Conservation (phyloP, 2,797 vertebrate genomes). For the Acipenser transmontanus region DNA sequence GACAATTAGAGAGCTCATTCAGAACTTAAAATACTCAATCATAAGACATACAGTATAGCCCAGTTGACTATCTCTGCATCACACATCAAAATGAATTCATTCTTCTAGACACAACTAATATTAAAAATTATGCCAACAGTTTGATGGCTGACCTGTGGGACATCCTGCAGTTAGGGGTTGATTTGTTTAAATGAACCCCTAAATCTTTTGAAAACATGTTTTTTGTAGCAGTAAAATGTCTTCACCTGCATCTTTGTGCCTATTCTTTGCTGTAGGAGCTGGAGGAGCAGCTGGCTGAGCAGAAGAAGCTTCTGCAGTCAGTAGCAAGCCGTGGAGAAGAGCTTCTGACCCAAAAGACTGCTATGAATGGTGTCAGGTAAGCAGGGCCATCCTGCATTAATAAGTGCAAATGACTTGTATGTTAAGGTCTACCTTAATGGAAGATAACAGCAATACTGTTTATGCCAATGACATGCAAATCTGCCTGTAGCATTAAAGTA, state of each 20-base stretch:
- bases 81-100: too few relatives aligned
- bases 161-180: not conserved
- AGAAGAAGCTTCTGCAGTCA: slow-evolving; percentile 82
- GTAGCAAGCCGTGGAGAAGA: slow-evolving; percentile 85
- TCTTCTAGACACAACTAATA: too few relatives aligned
- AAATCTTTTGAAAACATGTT: not conserved
- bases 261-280: slow-evolving; percentile 66
- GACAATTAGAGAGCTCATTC: too few relatives aligned
- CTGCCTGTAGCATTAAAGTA: too few relatives aligned
- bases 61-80: too few relatives aligned
- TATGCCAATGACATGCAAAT: too few relatives aligned
- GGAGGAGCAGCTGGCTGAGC: slow-evolving; percentile 80
- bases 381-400: not conserved
- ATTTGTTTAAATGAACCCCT: not conserved
- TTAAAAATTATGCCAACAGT: too few relatives aligned
- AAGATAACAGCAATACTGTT: too few relatives aligned
- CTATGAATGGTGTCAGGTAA: slow-evolving; percentile 52
- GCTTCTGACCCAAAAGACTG: slow-evolving; percentile 70
- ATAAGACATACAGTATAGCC: too few relatives aligned
- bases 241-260: slow-evolving; percentile 9
- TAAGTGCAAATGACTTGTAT: not conserved
- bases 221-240: not conserved
- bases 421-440: too few relatives aligned
- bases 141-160: too few relatives aligned
- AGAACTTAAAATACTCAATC: too few relatives aligned